Evolutionary conservation across 1,140 invertebrate species (phyloP).

Genomic region (Phymorhynchus buccinoides): DNA sequence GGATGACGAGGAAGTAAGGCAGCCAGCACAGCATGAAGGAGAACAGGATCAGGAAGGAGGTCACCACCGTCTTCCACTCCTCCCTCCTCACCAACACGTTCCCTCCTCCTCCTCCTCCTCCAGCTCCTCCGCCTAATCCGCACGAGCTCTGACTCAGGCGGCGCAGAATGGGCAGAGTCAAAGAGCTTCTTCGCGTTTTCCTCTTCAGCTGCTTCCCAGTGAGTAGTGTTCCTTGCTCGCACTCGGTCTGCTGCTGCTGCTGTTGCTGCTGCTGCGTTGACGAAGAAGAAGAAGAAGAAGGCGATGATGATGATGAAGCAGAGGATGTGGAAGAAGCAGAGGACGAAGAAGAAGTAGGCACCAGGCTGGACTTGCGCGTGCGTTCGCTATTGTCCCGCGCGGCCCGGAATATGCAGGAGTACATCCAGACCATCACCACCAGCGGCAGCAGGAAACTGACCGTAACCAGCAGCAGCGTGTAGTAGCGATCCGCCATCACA

Average conservation of each 20-base stretch:
- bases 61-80: constrained; percentile 77
- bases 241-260: constrained; percentile 30
- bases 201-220: constrained; percentile 44
- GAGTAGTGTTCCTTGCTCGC: too few species aligned
- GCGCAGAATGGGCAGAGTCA: constrained; percentile 54
- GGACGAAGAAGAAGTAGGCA: too few species aligned
- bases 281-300: too few species aligned
- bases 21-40: constrained; percentile 77
- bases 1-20: constrained; percentile 74
- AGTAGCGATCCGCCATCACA: constrained; percentile 53
- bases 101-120: too few species aligned
- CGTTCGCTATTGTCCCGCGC: constrained; percentile 81
- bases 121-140: too few species aligned
- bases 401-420: constrained; percentile 82
- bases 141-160: constrained; percentile 63
- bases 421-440: constrained; percentile 80
- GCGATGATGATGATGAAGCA: too few species aligned
- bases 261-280: too few species aligned
- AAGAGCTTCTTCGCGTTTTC: constrained; percentile 64
- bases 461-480: constrained; percentile 60
- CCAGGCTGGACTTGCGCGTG: constrained; percentile 79
- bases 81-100: constrained; percentile 72
- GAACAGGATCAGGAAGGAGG: constrained; percentile 76
- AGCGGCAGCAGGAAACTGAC: constrained; percentile 79
- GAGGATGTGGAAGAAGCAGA: too few species aligned